Conservation (phyloP, 1,140 invertebrate genomes). For the Melipona quadrifasciata region DNA sequence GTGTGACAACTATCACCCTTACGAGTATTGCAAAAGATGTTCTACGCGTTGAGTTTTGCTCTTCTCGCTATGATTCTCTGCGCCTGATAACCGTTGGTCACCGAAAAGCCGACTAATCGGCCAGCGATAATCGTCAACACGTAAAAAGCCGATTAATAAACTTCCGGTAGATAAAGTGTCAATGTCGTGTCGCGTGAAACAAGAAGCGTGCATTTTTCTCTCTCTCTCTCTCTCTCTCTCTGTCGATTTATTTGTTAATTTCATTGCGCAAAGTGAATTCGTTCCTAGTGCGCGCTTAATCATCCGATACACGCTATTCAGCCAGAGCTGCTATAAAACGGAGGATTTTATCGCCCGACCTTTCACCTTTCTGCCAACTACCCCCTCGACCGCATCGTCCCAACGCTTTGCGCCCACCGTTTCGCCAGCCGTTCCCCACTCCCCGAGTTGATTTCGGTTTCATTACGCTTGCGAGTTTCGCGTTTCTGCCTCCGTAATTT, state of each 20-base stretch:
- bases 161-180: too few species aligned
- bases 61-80: too few species aligned
- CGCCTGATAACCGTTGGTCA: too few species aligned
- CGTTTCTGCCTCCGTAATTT: not conserved
- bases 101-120: too few species aligned
- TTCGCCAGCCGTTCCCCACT: not conserved
- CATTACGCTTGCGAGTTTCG: not conserved
- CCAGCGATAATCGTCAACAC: too few species aligned
- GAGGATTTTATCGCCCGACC: not conserved
- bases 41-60: too few species aligned
- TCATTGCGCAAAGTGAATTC: not conserved
- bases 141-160: too few species aligned
- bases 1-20: too few species aligned
- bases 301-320: not conserved
- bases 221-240: not conserved
- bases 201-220: too few species aligned
- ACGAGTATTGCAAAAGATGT: too few species aligned
- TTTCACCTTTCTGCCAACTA: constrained; percentile 6
- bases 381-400: not conserved
- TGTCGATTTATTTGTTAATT: not conserved
- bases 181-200: too few species aligned
- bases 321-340: not conserved
- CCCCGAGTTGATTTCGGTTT: not conserved
- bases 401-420: not conserved
- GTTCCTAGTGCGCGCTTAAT: not conserved